These are phyloP conservation scores for Clunio marinus DNA, from an alignment of 2,888 invertebrate species.

Conservation along the genomic window DNA sequence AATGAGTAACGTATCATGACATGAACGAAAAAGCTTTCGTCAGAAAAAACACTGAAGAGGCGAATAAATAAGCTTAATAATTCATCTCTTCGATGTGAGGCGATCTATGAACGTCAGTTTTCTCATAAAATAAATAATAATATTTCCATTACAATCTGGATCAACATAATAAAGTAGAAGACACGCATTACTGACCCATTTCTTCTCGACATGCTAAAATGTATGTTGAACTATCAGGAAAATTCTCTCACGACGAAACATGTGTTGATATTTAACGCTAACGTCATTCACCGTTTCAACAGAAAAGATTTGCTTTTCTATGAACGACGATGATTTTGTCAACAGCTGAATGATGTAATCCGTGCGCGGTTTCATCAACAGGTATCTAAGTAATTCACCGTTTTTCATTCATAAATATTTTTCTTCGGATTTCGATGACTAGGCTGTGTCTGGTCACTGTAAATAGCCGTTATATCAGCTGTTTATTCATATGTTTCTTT, in stretches of 20 bases:
- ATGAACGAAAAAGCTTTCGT: too few species aligned
- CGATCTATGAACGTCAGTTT: too few species aligned
- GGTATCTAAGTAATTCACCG: not conserved
- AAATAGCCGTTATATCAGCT: too few species aligned
- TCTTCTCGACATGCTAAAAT: not conserved
- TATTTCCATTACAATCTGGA: constrained; percentile 4
- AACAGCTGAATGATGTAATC: not conserved
- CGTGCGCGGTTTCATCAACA: not conserved
- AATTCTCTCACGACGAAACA: not conserved
- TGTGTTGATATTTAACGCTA: not conserved
- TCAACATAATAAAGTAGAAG: not conserved
- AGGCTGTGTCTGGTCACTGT: too few species aligned
- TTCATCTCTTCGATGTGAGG: too few species aligned
- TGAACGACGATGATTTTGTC: not conserved
- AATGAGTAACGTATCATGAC: too few species aligned
- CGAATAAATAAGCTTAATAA: too few species aligned
- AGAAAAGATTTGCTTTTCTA: not conserved
- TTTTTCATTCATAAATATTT: not conserved
- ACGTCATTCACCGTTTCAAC: too few species aligned
- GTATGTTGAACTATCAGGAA: not conserved
- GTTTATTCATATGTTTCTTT: too few species aligned
- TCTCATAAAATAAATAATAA: too few species aligned
- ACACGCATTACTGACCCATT: not conserved
- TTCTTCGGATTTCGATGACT: not conserved
- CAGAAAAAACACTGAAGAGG: too few species aligned